Conservation (phyloP, 2,888 invertebrate genomes). For the Oligia strigilis region DNA sequence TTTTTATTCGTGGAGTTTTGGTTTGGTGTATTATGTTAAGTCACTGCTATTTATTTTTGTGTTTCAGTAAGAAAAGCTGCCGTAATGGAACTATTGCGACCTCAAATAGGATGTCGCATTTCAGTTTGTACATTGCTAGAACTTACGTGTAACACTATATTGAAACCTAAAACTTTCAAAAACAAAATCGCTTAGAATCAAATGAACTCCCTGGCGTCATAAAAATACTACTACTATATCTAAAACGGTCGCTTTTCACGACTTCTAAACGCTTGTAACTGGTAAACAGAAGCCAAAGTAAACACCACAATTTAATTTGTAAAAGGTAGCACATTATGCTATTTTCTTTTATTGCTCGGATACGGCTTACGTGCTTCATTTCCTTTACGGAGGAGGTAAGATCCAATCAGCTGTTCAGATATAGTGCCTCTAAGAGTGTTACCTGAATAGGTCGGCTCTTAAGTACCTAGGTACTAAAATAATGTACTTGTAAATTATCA, state of each 20-base stretch:
- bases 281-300: constrained; percentile 30
- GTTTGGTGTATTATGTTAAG: constrained; percentile 40
- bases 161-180: constrained; percentile 13
- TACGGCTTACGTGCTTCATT: constrained; percentile 61
- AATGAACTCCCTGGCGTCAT: constrained; percentile 22
- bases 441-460: constrained; percentile 30
- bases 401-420: constrained; percentile 51
- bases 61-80: background rate
- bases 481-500: constrained; percentile 30
- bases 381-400: constrained; percentile 58
- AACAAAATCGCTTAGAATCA: constrained; percentile 22
- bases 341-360: constrained; percentile 55
- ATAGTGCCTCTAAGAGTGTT: constrained; percentile 34
- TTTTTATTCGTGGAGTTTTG: constrained; percentile 42
- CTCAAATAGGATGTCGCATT: background rate
- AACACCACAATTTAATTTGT: constrained; percentile 57
- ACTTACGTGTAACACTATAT: background rate
- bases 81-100: background rate
- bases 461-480: constrained; percentile 38
- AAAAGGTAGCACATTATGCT: constrained; percentile 52
- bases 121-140: background rate
- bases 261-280: constrained; percentile 6
- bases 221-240: constrained; percentile 2
- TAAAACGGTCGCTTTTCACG: background rate
- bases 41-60: constrained; percentile 35